Conservation (phyloP, 1,140 invertebrate species). For the Atta texana region DNA sequence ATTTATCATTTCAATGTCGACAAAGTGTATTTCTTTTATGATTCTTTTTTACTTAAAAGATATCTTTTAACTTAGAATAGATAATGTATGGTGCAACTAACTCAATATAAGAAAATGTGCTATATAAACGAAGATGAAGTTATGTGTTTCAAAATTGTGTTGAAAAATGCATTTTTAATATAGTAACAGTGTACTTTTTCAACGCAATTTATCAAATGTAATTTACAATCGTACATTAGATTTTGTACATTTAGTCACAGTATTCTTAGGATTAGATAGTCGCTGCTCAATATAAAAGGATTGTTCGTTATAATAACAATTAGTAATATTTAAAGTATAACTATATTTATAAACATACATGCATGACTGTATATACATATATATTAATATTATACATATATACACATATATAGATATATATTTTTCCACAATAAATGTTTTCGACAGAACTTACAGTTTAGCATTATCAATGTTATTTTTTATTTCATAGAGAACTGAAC, state of each 20-base stretch:
- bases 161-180: slow-evolving; percentile 6
- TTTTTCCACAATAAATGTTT: slow-evolving; percentile 70
- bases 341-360: slow-evolving; percentile 54
- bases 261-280: slow-evolving; percentile 63
- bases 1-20: slow-evolving; percentile 35
- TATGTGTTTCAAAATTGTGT: background rate
- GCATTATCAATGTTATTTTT: background rate
- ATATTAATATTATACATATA: slow-evolving; percentile 61
- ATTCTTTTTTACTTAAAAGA: slow-evolving; percentile 23
- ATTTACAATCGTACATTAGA: slow-evolving; percentile 17
- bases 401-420: slow-evolving; percentile 39
- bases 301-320: slow-evolving; percentile 63
- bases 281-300: slow-evolving; percentile 63
- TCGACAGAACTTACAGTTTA: slow-evolving; percentile 17
- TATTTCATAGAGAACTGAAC: background rate
- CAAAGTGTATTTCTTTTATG: slow-evolving; percentile 16
- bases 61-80: slow-evolving; percentile 40
- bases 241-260: slow-evolving; percentile 55
- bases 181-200: slow-evolving; percentile 36
- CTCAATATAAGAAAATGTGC: slow-evolving; percentile 41
- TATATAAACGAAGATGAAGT: slow-evolving; percentile 47
- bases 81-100: slow-evolving; percentile 32
- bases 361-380: slow-evolving; percentile 54
- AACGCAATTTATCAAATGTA: slow-evolving; percentile 4
- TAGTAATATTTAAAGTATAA: slow-evolving; percentile 54